Evolutionary conservation across 2,113 vertebrate species (phyloP).

Genomic region (Polypterus bichir): DNA sequence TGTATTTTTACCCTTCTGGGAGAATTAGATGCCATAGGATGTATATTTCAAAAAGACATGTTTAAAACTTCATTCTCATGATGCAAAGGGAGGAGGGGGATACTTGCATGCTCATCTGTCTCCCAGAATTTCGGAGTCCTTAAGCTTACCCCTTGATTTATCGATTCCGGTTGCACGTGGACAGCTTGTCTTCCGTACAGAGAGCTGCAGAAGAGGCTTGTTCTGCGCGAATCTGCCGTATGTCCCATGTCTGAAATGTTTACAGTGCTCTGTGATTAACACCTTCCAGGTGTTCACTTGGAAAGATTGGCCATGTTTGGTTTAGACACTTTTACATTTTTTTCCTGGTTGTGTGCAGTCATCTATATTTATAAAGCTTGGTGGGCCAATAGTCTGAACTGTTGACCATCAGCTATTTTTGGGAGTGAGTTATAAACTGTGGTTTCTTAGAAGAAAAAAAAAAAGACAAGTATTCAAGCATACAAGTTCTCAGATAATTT

Average conservation of each 20-base stretch:
- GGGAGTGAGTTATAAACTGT: constrained; percentile 43
- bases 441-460: constrained; percentile 18
- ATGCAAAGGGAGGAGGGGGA: neutral
- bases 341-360: constrained; percentile 43
- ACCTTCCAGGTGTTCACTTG: constrained; percentile 77
- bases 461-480: constrained; percentile 22
- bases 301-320: constrained; percentile 44
- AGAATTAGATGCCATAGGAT: neutral
- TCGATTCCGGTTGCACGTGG: constrained; percentile 25
- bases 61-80: neutral
- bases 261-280: constrained; percentile 82
- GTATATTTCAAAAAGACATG: neutral
- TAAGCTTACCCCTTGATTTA: constrained; percentile 37
- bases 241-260: constrained; percentile 63
- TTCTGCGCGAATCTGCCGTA: constrained; percentile 41
- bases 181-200: constrained; percentile 16
- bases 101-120: constrained; percentile 6
- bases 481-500: neutral
- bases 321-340: constrained; percentile 54
- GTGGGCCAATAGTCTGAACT: constrained; percentile 50
- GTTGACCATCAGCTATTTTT: constrained; percentile 63
- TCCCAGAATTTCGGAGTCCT: neutral
- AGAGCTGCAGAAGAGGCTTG: constrained; percentile 17
- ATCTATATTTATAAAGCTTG: constrained; percentile 47
- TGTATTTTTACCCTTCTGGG: no score